Conservation (phyloP, 2,113 vertebrate genomes). For the Trogon melanurus region DNA sequence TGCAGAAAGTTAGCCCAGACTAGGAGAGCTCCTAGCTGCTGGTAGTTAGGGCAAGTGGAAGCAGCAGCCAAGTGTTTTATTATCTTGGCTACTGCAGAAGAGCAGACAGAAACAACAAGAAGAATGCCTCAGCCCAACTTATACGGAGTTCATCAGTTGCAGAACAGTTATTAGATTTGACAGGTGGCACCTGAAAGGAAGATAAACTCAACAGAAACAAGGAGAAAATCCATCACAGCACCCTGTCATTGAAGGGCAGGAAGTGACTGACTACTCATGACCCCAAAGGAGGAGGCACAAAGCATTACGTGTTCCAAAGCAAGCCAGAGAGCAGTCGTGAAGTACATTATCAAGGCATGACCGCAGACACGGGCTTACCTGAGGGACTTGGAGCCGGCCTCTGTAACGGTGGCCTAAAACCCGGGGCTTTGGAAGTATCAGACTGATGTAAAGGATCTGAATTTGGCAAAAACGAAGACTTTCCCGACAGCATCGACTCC, state of each 20-base stretch:
- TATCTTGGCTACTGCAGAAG: accelerated
- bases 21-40: neutral
- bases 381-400: slow-evolving; percentile 94
- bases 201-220: neutral
- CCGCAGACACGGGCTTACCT: slow-evolving; percentile 72
- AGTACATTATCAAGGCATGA: accelerated
- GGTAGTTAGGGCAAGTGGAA: neutral
- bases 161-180: neutral
- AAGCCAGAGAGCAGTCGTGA: no score
- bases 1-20: neutral
- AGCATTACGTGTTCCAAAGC: neutral
- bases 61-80: neutral
- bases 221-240: accelerated
- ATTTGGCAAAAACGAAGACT: slow-evolving; percentile 90
- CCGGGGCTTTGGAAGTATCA: slow-evolving; percentile 97
- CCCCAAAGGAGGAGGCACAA: neutral
- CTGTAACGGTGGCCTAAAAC: slow-evolving; percentile 92
- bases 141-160: neutral
- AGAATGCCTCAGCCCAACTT: neutral
- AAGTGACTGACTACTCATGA: accelerated
- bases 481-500: slow-evolving; percentile 87
- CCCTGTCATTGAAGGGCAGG: neutral
- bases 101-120: neutral
- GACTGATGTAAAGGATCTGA: slow-evolving; percentile 91
- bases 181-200: neutral